Percentiles rank a stretch among this genome's conserved stretches.
Evolutionary conservation across 2,797 vertebrate species (phyloP).

Genomic region (Prionace glauca): DNA sequence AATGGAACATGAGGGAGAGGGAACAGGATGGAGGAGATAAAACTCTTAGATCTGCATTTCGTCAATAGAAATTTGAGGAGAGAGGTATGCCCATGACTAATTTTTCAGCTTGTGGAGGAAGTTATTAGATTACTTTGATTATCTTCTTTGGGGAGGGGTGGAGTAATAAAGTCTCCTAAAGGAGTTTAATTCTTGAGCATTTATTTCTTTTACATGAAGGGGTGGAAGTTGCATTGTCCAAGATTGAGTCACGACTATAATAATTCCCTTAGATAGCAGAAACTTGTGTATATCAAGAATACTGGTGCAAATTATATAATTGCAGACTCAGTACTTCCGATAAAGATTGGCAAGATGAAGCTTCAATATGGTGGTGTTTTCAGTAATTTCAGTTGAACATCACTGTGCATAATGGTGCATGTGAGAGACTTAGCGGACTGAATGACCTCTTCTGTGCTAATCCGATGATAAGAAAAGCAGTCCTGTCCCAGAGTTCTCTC

Average conservation of each 20-base stretch:
- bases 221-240: no score
- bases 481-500: no score
- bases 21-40: neutral
- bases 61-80: neutral
- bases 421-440: no score
- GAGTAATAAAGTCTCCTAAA: neutral
- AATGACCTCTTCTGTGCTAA: no score
- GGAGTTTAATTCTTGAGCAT: neutral
- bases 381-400: neutral
- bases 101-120: neutral
- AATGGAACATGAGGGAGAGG: neutral
- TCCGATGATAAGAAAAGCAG: no score
- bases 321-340: no score
- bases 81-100: neutral
- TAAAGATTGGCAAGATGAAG: neutral
- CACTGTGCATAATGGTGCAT: neutral
- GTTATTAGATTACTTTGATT: neutral
- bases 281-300: neutral
- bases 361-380: neutral
- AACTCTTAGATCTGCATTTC: neutral
- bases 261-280: neutral
- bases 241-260: neutral
- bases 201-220: neutral
- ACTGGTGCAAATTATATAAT: neutral
- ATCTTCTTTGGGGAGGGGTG: no score